Base-by-base conservation (phyloP, 2,113 vertebrate species). In the Pogona vitticeps region DNA sequence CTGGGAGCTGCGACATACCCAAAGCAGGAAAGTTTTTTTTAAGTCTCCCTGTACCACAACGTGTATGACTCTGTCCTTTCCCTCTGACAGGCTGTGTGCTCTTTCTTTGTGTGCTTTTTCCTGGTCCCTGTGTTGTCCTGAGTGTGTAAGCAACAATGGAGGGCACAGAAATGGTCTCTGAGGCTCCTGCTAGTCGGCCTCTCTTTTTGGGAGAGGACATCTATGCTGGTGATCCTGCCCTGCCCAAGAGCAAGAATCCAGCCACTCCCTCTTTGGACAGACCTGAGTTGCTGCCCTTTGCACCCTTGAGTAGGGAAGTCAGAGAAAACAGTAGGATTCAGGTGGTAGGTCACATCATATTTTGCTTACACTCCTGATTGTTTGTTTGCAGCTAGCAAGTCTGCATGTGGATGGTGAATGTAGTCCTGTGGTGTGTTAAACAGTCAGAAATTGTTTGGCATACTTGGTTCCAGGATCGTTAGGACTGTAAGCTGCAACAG, bases 341-440 rank as follows among this genome's bases (percentile, higher is more conserved):
- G 80, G 93, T 94, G 93, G 93, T 91, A 88, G 58, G 91, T 88
- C 71, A 13, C 21, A 28, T 56, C 42, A 18, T 42, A 61, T 80
- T 63, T 58, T 78, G 56, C 31, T 76, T 88, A 20, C 1, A 5
- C n/a, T 68, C 36, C 63, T 80, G n/a, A 12, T 42, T 52, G 17
- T 17, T 71, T 83, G 38, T 42, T 3, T 68, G n/a, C 4, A 18
- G 36, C 46, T 68, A 38, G 18, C 68, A 71, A 33, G 7, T 82
- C 56, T 33, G 67, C 71, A 33, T 56, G 15, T 23, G 42, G 42
- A 23, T n/a, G 42, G 3, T 33, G 58, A 80, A 82, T 31, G 38
- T 81, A 31, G 14, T 5, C 46, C 10, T 52, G 46, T 52, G 46
- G n/a, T n/a, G n/a, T n/a, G n/a, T n/a, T n/a, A n/a, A n/a, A n/a